Percentiles rank a stretch among this genome's conserved stretches.
phyloP scores from a whole-genome alignment of 2,113 vertebrate species.

The Tragulus kanchil region DNA sequence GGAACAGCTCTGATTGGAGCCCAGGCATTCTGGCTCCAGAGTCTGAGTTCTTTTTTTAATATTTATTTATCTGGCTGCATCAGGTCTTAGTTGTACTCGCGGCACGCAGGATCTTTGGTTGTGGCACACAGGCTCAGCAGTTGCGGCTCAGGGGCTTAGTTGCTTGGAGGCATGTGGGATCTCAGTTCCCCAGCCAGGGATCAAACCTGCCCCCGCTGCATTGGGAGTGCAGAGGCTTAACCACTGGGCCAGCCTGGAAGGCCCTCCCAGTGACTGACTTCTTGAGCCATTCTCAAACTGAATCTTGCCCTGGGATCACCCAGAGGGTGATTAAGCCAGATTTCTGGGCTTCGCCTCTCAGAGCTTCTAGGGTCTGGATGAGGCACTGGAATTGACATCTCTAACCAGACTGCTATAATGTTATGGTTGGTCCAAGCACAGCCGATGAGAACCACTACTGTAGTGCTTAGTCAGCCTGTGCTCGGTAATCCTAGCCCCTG shows the following conservation, averaged over 20 bases:
- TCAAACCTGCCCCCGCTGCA: not conserved
- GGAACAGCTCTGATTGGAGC: not conserved
- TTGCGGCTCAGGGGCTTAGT: not conserved
- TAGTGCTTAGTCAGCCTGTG: not conserved
- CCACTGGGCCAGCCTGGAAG: not conserved
- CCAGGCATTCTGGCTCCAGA: not conserved
- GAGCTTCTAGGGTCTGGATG: not conserved
- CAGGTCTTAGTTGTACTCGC: not conserved
- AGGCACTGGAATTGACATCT: not conserved
- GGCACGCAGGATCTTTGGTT: not conserved
- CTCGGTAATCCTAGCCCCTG: not conserved
- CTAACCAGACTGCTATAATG: not conserved
- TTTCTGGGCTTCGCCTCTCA: too few species aligned
- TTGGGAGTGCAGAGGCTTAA: not conserved
- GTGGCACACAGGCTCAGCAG: not conserved
- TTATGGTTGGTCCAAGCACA: not conserved
- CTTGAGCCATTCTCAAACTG: not conserved
- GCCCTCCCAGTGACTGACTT: not conserved
- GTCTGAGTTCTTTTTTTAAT: not conserved
- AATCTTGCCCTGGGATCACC: not conserved
- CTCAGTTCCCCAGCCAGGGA: not conserved
- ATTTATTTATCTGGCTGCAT: not conserved
- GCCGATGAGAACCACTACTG: not conserved
- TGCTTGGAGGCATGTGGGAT: not conserved
- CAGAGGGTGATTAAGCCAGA: not conserved